These are phyloP conservation scores for Pristionchus pacificus DNA, from an alignment of 1,140 invertebrate species.

Conservation along the genomic window DNA sequence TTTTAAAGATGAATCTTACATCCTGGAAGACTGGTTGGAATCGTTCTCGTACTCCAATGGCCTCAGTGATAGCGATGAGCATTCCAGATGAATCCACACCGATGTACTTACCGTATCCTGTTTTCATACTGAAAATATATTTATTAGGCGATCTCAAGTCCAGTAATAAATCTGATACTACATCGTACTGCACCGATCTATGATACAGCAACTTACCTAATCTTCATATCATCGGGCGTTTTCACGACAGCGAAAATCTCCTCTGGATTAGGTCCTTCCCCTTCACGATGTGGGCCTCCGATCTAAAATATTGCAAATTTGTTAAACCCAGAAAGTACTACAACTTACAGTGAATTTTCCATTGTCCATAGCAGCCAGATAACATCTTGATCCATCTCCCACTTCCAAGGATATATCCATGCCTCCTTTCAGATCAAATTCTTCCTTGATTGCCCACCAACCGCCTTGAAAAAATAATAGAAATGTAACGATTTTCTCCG, in stretches of 20 bases:
- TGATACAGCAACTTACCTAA: slow-evolving; percentile 12
- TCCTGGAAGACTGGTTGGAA: slow-evolving; percentile 40
- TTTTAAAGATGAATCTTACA: slow-evolving; percentile 26
- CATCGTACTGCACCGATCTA: not conserved
- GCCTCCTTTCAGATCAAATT: slow-evolving; percentile 36
- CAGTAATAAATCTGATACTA: too few relatives aligned
- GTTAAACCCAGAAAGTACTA: not conserved
- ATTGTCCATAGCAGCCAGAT: slow-evolving; percentile 38
- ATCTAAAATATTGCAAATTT: slow-evolving; percentile 3
- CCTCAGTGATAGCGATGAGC: slow-evolving; percentile 35
- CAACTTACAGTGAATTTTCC: slow-evolving; percentile 32
- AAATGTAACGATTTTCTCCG: not conserved
- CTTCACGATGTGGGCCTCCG: slow-evolving; percentile 33
- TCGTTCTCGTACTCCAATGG: slow-evolving; percentile 38
- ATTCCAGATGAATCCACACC: slow-evolving; percentile 34
- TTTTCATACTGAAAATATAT: slow-evolving; percentile 32
- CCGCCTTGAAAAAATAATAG: slow-evolving; percentile 20
- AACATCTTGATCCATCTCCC: slow-evolving; percentile 22
- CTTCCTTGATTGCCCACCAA: slow-evolving; percentile 29
- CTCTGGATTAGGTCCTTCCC: slow-evolving; percentile 36
- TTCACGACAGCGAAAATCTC: slow-evolving; percentile 40
- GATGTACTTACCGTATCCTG: slow-evolving; percentile 42
- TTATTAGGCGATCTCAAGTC: not conserved
- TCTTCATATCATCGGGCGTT: slow-evolving; percentile 38
- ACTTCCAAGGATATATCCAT: slow-evolving; percentile 32